phyloP scores from a whole-genome alignment of 2,888 invertebrate genomes.

The Poecilobothrus nobilitatus region DNA sequence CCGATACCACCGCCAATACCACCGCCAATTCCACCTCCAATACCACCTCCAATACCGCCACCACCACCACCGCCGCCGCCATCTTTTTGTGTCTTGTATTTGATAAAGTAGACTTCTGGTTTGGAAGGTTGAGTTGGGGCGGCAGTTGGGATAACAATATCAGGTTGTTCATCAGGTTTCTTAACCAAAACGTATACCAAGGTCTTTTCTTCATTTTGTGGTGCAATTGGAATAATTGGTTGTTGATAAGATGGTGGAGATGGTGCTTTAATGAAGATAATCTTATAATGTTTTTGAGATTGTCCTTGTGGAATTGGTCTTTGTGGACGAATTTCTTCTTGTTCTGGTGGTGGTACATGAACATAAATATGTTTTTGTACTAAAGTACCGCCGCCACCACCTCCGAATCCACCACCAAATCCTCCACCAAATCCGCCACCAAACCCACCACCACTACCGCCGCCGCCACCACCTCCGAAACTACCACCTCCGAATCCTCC shows the following conservation, averaged over 20 bases:
- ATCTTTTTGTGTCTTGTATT: slow-evolving; percentile 57
- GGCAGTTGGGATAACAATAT: slow-evolving; percentile 58
- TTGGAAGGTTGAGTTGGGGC: slow-evolving; percentile 66
- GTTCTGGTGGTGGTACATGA: slow-evolving; percentile 82
- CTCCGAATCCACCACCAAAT: slow-evolving; percentile 19
- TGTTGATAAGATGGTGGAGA: slow-evolving; percentile 56
- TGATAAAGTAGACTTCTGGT: slow-evolving; percentile 67
- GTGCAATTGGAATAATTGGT: slow-evolving; percentile 53
- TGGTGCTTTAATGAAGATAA: slow-evolving; percentile 67
- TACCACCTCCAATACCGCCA: not conserved
- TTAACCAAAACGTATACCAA: slow-evolving; percentile 66
- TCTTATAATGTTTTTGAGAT: slow-evolving; percentile 72
- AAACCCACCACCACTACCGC: slow-evolving; percentile 11
- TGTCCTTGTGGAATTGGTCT: slow-evolving; percentile 55
- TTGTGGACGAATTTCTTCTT: slow-evolving; percentile 58
- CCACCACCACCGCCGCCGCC: slow-evolving; percentile 5
- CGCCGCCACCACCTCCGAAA: slow-evolving; percentile 11
- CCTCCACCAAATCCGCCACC: slow-evolving; percentile 20
- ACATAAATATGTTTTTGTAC: slow-evolving; percentile 88
- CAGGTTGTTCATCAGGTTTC: slow-evolving; percentile 64
- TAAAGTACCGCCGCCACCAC: slow-evolving; percentile 33
- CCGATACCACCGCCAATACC: not conserved
- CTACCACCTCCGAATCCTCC: slow-evolving; percentile 15
- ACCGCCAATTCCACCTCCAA: not conserved
- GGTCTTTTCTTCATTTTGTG: slow-evolving; percentile 66